Percentiles rank a stretch among this genome's conserved stretches.
These are phyloP conservation scores for Antheraea pernyi DNA, from an alignment of 1,140 invertebrate genomes.

Conservation along the genomic window DNA sequence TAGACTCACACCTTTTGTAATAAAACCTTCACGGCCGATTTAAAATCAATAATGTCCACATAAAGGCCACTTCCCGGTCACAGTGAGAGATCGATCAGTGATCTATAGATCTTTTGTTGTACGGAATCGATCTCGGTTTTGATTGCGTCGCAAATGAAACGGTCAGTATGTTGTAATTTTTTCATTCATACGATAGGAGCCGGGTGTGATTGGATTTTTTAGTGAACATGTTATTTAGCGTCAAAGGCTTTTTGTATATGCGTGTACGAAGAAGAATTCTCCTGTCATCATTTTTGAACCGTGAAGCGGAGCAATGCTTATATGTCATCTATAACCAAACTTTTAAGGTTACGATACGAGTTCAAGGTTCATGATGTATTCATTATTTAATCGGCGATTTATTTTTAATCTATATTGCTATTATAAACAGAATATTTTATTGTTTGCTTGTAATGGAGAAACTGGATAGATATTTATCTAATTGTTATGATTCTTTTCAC, in stretches of 20 bases:
- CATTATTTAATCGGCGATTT: no score
- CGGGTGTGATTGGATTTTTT: conserved; percentile 10
- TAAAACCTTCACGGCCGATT: conserved; percentile 55
- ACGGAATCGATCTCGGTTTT: conserved; percentile 59
- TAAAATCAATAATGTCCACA: conserved; percentile 69
- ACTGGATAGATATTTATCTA: no score
- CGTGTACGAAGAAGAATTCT: background rate
- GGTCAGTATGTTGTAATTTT: background rate
- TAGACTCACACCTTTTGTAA: conserved; percentile 17
- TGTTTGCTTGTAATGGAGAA: no score
- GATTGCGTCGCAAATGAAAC: conserved; percentile 39
- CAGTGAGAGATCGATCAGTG: conserved; percentile 72
- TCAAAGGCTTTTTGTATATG: background rate
- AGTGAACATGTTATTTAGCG: background rate
- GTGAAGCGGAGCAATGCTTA: background rate
- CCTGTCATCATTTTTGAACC: background rate
- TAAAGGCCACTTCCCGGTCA: conserved; percentile 68
- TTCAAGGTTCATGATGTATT: background rate
- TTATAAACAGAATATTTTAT: no score
- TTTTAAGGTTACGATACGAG: background rate
- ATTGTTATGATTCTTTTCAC: no score
- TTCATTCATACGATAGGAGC: background rate
- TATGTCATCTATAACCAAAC: background rate
- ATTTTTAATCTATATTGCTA: no score
- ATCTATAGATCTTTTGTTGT: conserved; percentile 70